Percentiles rank a stretch among this genome's conserved stretches.
These are phyloP conservation scores for Trimorus sp. DNA, from an alignment of 2,888 invertebrate genomes.

Conservation along the genomic window DNA sequence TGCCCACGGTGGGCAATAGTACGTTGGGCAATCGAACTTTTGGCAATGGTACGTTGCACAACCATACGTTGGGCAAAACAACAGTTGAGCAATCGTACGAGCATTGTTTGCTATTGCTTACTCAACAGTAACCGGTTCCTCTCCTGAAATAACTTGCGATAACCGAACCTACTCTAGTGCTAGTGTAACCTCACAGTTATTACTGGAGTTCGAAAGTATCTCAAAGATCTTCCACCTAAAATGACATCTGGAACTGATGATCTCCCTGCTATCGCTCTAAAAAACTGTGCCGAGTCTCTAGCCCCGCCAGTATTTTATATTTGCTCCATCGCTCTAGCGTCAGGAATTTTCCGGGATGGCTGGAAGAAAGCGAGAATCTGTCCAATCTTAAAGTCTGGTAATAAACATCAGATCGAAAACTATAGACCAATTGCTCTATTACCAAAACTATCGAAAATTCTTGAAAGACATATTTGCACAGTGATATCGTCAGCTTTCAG, in stretches of 20 bases:
- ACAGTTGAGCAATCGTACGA: too few relatives aligned
- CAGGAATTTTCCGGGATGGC: not conserved
- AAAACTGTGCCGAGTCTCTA: not conserved
- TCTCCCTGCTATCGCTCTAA: not conserved
- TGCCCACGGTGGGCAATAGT: too few relatives aligned
- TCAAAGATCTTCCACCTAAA: too few relatives aligned
- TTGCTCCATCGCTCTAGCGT: not conserved
- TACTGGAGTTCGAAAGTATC: too few relatives aligned
- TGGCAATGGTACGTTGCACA: too few relatives aligned
- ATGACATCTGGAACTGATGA: slow-evolving; percentile 11
- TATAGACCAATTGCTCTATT: slow-evolving; percentile 5
- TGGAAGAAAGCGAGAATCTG: slow-evolving; percentile 7
- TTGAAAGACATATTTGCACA: not conserved
- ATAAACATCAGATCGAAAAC: not conserved
- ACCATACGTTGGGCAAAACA: too few relatives aligned
- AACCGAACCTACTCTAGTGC: too few relatives aligned
- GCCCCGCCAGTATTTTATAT: not conserved
- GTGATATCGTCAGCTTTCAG: not conserved
- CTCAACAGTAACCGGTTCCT: too few relatives aligned
- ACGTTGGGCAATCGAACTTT: too few relatives aligned
- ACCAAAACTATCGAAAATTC: not conserved
- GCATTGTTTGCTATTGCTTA: too few relatives aligned
- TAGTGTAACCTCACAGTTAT: too few relatives aligned
- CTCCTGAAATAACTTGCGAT: too few relatives aligned
- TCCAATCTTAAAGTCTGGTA: slow-evolving; percentile 5